These are phyloP conservation scores for Sebastes alutus DNA, from an alignment of 2,797 vertebrate genomes.

Conservation along the genomic window DNA sequence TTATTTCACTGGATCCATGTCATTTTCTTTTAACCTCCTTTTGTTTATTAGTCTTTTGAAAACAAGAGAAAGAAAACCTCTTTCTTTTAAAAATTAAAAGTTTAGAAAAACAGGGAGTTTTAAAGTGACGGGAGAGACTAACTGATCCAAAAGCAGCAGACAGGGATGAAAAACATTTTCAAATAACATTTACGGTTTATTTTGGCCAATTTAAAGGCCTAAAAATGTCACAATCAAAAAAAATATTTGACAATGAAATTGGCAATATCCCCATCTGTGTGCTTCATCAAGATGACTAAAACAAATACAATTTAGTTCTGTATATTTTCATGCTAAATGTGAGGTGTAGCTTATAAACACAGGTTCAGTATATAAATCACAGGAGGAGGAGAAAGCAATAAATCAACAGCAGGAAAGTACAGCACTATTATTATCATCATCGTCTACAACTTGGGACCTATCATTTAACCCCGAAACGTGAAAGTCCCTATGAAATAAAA, in stretches of 20 bases:
- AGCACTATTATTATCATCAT: constrained; percentile 32
- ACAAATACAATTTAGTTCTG: background rate
- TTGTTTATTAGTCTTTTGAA: background rate
- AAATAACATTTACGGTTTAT: background rate
- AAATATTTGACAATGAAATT: background rate
- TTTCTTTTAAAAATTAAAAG: no score
- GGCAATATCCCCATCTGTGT: background rate
- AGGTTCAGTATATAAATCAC: constrained; percentile 19
- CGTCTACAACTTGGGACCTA: constrained; percentile 26
- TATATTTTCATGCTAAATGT: background rate
- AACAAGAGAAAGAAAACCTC: background rate
- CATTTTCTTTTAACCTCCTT: background rate
- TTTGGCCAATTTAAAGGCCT: background rate
- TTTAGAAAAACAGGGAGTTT: background rate
- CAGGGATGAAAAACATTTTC: background rate
- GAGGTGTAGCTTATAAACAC: constrained; percentile 17
- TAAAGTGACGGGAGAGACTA: background rate
- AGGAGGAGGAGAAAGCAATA: constrained; percentile 5
- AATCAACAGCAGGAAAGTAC: constrained; percentile 33
- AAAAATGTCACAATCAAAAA: background rate
- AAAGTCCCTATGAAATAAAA: constrained; percentile 59
- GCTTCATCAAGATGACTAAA: background rate
- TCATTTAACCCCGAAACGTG: constrained; percentile 47
- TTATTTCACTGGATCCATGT: background rate
- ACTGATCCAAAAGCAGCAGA: background rate